Conservation (phyloP, 2,888 invertebrate species). For the Tridacna crocea region DNA sequence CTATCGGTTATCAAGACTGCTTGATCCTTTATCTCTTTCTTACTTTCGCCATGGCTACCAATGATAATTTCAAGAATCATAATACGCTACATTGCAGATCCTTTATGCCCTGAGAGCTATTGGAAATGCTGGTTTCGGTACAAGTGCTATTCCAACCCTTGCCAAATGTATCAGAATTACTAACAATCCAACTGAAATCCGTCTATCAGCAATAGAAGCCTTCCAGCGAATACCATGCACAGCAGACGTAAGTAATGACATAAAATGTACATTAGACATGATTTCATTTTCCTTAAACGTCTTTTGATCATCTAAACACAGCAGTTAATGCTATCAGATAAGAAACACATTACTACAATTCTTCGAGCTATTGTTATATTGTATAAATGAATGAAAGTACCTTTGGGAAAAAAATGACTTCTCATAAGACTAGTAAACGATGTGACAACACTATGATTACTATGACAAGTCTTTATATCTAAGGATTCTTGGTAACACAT, state of each 20-base stretch:
- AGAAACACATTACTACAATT: no score
- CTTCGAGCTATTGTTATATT: no score
- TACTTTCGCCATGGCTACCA: not conserved
- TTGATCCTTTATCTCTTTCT: not conserved
- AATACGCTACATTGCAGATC: slow-evolving; percentile 80
- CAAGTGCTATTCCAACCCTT: slow-evolving; percentile 71
- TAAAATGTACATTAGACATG: not conserved
- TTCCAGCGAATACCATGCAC: slow-evolving; percentile 90
- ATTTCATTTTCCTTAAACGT: no score
- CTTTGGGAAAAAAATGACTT: no score
- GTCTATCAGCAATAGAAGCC: slow-evolving; percentile 92
- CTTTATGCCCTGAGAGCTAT: slow-evolving; percentile 93
- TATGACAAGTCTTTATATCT: no score
- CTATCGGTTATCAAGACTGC: not conserved
- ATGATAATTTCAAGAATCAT: not conserved
- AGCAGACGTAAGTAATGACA: slow-evolving; percentile 76
- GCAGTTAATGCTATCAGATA: no score
- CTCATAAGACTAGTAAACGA: no score
- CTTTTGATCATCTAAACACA: no score
- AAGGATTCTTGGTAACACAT: no score
- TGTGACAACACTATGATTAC: no score
- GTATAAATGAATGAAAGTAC: no score
- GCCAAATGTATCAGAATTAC: slow-evolving; percentile 83
- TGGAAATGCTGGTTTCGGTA: slow-evolving; percentile 93
- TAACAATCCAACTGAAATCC: slow-evolving; percentile 89